Conservation (phyloP, 2,888 invertebrate genomes). For the Pilophorus perplexus region DNA sequence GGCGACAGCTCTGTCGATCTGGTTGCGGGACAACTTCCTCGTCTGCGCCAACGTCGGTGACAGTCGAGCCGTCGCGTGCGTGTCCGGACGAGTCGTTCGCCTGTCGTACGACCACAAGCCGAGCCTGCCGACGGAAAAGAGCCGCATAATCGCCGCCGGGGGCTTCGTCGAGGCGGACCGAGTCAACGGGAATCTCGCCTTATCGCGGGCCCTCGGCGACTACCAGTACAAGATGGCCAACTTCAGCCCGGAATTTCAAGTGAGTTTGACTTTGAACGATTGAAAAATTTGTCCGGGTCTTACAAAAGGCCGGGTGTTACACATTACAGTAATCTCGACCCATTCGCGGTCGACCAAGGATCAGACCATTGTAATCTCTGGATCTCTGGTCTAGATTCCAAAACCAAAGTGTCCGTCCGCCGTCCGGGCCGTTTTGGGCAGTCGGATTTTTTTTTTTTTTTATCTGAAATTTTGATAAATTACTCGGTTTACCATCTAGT, state of each 20-base stretch:
- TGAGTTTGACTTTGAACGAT: too few relatives aligned
- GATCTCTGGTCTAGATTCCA: too few relatives aligned
- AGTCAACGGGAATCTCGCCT: slow-evolving; percentile 43
- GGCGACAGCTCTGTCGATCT: slow-evolving; percentile 84
- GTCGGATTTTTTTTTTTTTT: too few relatives aligned
- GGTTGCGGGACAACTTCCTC: slow-evolving; percentile 78
- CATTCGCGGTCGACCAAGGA: too few relatives aligned
- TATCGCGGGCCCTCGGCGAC: slow-evolving; percentile 43
- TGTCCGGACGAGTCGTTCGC: slow-evolving; percentile 27
- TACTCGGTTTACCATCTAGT: too few relatives aligned
- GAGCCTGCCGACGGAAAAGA: slow-evolving; percentile 31
- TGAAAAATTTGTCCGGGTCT: too few relatives aligned
- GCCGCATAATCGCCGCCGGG: slow-evolving; percentile 42
- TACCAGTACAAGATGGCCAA: slow-evolving; percentile 40
- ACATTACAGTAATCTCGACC: too few relatives aligned
- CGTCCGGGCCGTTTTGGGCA: too few relatives aligned
- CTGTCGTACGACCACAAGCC: slow-evolving; percentile 45
- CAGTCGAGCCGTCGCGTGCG: slow-evolving; percentile 41
- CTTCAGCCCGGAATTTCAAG: slow-evolving; percentile 24
- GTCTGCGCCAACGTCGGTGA: slow-evolving; percentile 65
- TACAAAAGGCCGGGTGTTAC: too few relatives aligned
- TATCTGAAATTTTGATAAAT: too few relatives aligned
- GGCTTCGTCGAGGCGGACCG: slow-evolving; percentile 43
- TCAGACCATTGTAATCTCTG: too few relatives aligned
- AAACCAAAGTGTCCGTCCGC: too few relatives aligned